Evolutionary conservation across 1,140 invertebrate species (phyloP).

Genomic region (Pseudomyrmex gracilis): DNA sequence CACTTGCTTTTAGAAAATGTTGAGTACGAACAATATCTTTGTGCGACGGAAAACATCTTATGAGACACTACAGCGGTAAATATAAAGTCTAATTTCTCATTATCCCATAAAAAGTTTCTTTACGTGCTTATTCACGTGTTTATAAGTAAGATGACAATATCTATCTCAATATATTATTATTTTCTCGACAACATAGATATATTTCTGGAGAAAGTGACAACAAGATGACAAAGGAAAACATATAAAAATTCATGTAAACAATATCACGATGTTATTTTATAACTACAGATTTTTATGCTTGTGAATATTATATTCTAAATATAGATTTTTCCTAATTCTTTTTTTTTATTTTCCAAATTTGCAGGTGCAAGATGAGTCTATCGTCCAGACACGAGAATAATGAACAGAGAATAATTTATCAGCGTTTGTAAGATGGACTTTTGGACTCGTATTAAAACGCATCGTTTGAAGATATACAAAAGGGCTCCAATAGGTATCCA

Average conservation of each 20-base stretch:
- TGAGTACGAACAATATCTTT: neutral
- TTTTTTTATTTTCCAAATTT: neutral
- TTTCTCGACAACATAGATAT: too few relatives aligned
- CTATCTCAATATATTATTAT: too few relatives aligned
- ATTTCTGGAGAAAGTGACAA: neutral
- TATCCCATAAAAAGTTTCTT: neutral
- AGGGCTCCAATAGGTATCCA: slow-evolving; percentile 51
- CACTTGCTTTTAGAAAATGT: neutral
- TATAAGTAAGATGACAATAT: too few relatives aligned
- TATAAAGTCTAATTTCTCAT: neutral
- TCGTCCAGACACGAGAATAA: neutral
- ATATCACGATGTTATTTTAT: neutral
- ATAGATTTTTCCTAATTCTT: too few relatives aligned
- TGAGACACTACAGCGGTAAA: neutral
- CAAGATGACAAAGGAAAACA: neutral
- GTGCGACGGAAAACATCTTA: slow-evolving; percentile 4
- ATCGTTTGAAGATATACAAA: slow-evolving; percentile 15
- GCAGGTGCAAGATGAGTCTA: neutral
- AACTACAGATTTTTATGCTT: neutral
- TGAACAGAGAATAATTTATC: slow-evolving; percentile 5
- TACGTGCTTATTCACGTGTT: too few relatives aligned
- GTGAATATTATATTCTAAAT: neutral
- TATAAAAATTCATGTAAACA: neutral
- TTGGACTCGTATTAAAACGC: neutral
- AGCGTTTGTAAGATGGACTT: slow-evolving; percentile 31